phyloP scores from a whole-genome alignment of 2,797 vertebrate species.

The Myotis pilosus region DNA sequence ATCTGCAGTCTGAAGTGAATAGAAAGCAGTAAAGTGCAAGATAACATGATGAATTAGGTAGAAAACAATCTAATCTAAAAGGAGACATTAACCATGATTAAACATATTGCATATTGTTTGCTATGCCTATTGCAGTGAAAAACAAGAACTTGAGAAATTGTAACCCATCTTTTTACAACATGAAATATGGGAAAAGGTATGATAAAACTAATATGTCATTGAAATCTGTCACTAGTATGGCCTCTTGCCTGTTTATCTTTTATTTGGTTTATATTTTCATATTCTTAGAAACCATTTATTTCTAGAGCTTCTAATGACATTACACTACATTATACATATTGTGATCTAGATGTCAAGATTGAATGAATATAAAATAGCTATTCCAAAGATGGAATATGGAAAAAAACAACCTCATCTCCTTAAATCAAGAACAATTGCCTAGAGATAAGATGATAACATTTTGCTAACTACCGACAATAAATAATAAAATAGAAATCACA shows the following conservation, averaged over 20 bases:
- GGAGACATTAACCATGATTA: slow-evolving; percentile 8
- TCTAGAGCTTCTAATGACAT: slow-evolving; percentile 43
- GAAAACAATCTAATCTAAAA: slow-evolving; percentile 43
- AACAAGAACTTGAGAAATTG: not conserved
- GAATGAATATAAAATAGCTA: slow-evolving; percentile 50
- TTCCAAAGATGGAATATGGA: slow-evolving; percentile 28
- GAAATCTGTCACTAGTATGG: not conserved
- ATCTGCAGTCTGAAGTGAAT: not conserved
- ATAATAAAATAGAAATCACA: slow-evolving; percentile 42
- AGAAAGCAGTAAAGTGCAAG: not conserved
- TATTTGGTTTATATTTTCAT: slow-evolving; percentile 37
- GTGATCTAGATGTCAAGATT: slow-evolving; percentile 32
- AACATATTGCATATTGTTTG: slow-evolving; percentile 23
- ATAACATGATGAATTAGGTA: slow-evolving; percentile 44
- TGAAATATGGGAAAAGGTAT: not conserved
- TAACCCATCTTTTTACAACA: not conserved
- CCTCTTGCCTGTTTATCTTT: not conserved
- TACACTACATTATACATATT: slow-evolving; percentile 22
- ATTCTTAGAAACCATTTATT: slow-evolving; percentile 45
- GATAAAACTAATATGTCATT: slow-evolving; percentile 6
- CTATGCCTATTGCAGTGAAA: not conserved
- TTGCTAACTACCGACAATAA: slow-evolving; percentile 41
- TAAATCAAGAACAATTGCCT: slow-evolving; percentile 43
- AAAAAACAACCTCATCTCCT: slow-evolving; percentile 40
- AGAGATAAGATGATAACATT: slow-evolving; percentile 47